phyloP scores from a whole-genome alignment of 2,888 invertebrate genomes.

The Beris morrisii region DNA sequence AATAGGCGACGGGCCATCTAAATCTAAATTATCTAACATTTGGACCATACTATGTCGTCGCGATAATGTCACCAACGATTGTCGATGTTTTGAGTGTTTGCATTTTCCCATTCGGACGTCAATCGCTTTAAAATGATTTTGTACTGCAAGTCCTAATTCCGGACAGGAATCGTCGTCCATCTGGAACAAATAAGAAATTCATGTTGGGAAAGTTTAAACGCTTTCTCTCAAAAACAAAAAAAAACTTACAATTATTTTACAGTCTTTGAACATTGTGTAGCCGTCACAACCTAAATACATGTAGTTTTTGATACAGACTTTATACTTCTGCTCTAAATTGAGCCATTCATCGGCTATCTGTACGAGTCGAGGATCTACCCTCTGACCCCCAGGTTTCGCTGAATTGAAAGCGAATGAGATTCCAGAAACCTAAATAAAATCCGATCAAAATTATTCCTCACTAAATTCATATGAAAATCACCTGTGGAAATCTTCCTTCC shows the following conservation, averaged over 20 bases:
- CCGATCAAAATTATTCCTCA: too few relatives aligned
- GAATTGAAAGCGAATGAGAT: conserved; percentile 77
- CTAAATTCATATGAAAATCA: conserved; percentile 40
- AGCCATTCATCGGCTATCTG: conserved; percentile 85
- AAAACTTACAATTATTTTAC: conserved; percentile 69
- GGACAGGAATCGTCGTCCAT: conserved; percentile 85
- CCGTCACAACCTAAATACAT: conserved; percentile 82
- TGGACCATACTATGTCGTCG: conserved; percentile 78
- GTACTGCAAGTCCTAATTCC: conserved; percentile 78
- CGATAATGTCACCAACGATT: conserved; percentile 81
- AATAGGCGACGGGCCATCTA: conserved; percentile 73
- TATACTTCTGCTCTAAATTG: conserved; percentile 69
- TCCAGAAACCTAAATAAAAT: conserved; percentile 64
- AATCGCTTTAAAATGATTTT: conserved; percentile 89
- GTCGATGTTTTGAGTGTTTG: conserved; percentile 77
- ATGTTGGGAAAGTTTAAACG: neutral
- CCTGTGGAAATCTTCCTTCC: conserved; percentile 87
- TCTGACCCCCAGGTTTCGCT: conserved; percentile 65
- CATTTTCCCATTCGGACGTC: conserved; percentile 72
- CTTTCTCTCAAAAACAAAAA: neutral
- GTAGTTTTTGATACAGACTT: conserved; percentile 81
- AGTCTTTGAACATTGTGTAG: conserved; percentile 72
- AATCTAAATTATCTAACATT: conserved; percentile 69
- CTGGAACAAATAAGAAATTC: conserved; percentile 55
- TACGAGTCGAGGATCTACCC: conserved; percentile 72